Evolutionary conservation across 2,888 invertebrate species (phyloP).

Genomic region (Omphaloscelis lunosa): DNA sequence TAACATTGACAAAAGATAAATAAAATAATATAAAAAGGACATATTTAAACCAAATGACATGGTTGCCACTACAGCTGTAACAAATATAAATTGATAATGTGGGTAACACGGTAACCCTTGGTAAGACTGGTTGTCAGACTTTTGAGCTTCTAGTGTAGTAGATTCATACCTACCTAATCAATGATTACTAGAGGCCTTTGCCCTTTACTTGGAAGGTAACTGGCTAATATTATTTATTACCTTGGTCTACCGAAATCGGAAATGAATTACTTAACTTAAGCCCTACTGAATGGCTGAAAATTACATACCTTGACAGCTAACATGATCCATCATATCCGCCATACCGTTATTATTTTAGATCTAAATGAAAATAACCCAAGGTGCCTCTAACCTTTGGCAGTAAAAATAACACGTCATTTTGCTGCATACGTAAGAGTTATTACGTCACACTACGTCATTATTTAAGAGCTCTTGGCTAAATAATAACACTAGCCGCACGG

Average conservation of each 20-base stretch:
- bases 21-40: too few relatives aligned
- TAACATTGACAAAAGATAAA: too few relatives aligned
- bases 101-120: too few relatives aligned
- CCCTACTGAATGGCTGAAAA: slow-evolving; percentile 31
- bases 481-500: neutral
- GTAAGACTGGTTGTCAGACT: too few relatives aligned
- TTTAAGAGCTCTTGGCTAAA: neutral
- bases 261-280: slow-evolving; percentile 8
- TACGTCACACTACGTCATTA: slow-evolving; percentile 35
- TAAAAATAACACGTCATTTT: slow-evolving; percentile 15
- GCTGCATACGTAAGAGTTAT: slow-evolving; percentile 21
- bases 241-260: neutral
- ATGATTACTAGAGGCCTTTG: too few relatives aligned
- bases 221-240: neutral
- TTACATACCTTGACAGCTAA: slow-evolving; percentile 23
- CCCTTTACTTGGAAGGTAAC: neutral
- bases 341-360: slow-evolving; percentile 7
- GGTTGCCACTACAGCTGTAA: too few relatives aligned
- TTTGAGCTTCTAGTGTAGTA: too few relatives aligned
- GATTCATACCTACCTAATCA: too few relatives aligned
- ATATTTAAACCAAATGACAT: too few relatives aligned
- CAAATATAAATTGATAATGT: too few relatives aligned
- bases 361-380: slow-evolving; percentile 38
- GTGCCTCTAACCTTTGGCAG: slow-evolving; percentile 26
- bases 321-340: slow-evolving; percentile 37